Evolutionary conservation across 2,797 vertebrate genomes (phyloP).

Genomic region (Aulostomus chinensis): DNA sequence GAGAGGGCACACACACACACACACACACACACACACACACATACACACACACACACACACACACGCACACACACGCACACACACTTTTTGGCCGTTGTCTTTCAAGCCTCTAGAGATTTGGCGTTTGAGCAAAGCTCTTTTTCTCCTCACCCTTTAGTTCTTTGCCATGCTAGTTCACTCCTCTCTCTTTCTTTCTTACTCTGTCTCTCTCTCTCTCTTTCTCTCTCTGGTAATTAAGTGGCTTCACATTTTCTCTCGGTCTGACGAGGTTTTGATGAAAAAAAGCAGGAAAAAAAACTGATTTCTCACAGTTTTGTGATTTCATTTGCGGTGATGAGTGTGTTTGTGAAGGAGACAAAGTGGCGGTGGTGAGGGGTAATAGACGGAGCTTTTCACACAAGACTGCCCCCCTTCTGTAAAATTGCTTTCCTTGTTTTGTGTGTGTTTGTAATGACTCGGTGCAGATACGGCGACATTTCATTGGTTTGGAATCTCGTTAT

Average conservation of each 20-base stretch:
- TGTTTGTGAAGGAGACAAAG: neutral
- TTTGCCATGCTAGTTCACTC: conserved; percentile 2
- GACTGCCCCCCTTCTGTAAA: conserved; percentile 18
- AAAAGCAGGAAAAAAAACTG: conserved; percentile 21
- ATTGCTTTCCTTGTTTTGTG: conserved; percentile 8
- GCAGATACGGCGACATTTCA: neutral
- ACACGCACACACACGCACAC: conserved; percentile 4
- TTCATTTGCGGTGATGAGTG: conserved; percentile 2
- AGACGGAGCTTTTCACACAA: neutral
- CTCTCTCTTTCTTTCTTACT: neutral
- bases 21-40: conserved; percentile 13
- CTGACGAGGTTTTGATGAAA: conserved; percentile 8
- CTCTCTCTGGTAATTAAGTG: conserved; percentile 14
- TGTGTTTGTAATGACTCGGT: conserved; percentile 2
- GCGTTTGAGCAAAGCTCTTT: conserved; percentile 13
- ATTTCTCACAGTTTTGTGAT: conserved; percentile 16
- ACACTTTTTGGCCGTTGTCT: conserved; percentile 30
- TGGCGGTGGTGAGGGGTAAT: neutral
- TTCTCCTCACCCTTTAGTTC: conserved; percentile 29
- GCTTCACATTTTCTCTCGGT: conserved; percentile 9
- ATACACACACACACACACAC: conserved; percentile 5
- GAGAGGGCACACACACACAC: conserved; percentile 17
- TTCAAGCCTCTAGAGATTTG: conserved; percentile 33
- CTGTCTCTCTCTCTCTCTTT: neutral
- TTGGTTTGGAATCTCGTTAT: conserved; percentile 5